Evolutionary conservation across 2,113 vertebrate genomes (phyloP), one percentile per base, ranked within the genome.

Genomic region (Prochilodus magdalenae): DNA sequence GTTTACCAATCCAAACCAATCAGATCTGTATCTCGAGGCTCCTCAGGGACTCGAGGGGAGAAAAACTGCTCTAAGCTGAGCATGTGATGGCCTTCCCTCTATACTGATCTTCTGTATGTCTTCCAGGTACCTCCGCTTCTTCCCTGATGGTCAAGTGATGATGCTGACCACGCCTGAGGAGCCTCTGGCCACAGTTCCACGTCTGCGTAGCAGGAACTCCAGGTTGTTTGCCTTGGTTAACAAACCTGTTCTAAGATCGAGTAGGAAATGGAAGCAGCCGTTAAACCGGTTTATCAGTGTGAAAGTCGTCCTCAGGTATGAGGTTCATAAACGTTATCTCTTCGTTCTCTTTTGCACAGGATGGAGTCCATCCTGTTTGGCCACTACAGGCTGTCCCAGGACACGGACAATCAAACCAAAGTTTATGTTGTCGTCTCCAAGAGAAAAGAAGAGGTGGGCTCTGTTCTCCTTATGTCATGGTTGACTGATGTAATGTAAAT

Each of bases 401-500:
- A 99, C 88, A 96, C 94, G 29, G 97, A 99, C 95, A 99, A 98
- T 96, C 97, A 99, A 96, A 99, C 97, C 96, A 99, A 99, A 98
- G 96, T 99, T 91, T 99, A 96, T 95, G 96, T 96, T 93, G 96
- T 99, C 78, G 95, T 99, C 89, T 96, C 95, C 92, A 99, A 98
- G 95, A 98, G 94, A 89, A 99, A 96, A 87, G 97, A 99, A 81
- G 97, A 99, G 91, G 98, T 98, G 78, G 77, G 94, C 91, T 47
- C 12, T 60, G 60, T 44, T 20, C n/a, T n/a, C n/a, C n/a, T n/a
- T n/a, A 30, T 40, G 14, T 49, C 47, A n/a, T 49, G 12, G 47
- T 11, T 13, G 47, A 49, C 24, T 8, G 7, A 10, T 16, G 33
- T 22, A 3, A 12, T 16, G n/a, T n/a, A n/a, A n/a, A n/a, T n/a